Percentiles rank a stretch among this genome's conserved stretches.
These are phyloP conservation scores for Apogon hyalosoma DNA, from an alignment of 2,797 vertebrate genomes.

Conservation along the genomic window DNA sequence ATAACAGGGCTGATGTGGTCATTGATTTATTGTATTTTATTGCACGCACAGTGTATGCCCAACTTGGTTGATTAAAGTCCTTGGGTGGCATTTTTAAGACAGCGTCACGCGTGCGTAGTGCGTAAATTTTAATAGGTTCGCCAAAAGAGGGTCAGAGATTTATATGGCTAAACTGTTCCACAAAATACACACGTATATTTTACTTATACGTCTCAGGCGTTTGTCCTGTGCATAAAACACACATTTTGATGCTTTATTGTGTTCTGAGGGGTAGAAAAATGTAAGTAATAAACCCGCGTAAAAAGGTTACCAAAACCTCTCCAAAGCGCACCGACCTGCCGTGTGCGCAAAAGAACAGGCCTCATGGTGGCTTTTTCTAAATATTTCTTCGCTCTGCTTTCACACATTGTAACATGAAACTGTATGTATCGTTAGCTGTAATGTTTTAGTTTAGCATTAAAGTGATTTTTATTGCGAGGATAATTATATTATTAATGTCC, in stretches of 20 bases:
- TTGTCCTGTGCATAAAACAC: slow-evolving; percentile 19
- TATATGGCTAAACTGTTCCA: background rate
- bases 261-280: slow-evolving; percentile 17
- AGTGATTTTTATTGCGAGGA: no score
- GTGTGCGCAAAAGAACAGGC: slow-evolving; percentile 57
- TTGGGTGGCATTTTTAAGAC: slow-evolving; percentile 21
- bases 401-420: no score
- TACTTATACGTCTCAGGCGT: background rate
- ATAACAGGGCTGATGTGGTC: slow-evolving; percentile 56
- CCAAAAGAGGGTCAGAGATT: slow-evolving; percentile 24
- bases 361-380: background rate
- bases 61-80: slow-evolving; percentile 56
- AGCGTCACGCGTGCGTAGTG: slow-evolving; percentile 55
- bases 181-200: background rate
- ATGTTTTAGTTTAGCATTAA: no score
- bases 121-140: slow-evolving; percentile 75
- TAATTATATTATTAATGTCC: no score
- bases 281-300: slow-evolving; percentile 72
- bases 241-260: background rate
- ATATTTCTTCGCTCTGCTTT: background rate
- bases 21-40: slow-evolving; percentile 71
- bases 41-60: slow-evolving; percentile 49
- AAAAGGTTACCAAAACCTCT: slow-evolving; percentile 71
- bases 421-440: no score
- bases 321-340: slow-evolving; percentile 74